phyloP scores from a whole-genome alignment of 1,140 invertebrate species.

The Sinonovacula constricta region DNA sequence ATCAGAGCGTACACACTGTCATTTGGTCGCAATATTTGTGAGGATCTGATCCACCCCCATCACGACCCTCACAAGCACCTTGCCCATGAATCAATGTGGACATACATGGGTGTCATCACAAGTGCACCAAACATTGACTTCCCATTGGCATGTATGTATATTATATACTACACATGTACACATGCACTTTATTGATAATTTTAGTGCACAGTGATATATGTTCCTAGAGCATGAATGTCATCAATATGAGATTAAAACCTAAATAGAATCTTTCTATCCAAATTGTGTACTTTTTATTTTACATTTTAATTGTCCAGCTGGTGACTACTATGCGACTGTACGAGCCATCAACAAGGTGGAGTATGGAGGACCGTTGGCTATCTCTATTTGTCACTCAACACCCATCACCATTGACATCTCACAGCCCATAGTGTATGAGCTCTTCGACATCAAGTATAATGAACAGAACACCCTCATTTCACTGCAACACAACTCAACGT shows the following conservation, averaged over 20 bases:
- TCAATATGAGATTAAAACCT: too few relatives aligned
- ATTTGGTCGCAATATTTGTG: slow-evolving; percentile 42
- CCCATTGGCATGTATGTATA: slow-evolving; percentile 11
- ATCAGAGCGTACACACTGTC: slow-evolving; percentile 51
- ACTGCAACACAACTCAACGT: slow-evolving; percentile 34
- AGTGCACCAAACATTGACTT: not conserved
- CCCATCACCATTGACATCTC: slow-evolving; percentile 59
- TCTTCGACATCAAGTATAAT: slow-evolving; percentile 42
- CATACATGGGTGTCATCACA: slow-evolving; percentile 45
- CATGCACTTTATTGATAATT: too few relatives aligned
- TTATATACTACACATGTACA: too few relatives aligned
- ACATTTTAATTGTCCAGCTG: slow-evolving; percentile 60
- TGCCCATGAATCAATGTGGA: slow-evolving; percentile 53
- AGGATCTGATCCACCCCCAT: slow-evolving; percentile 46
- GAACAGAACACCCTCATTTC: slow-evolving; percentile 7
- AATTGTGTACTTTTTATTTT: too few relatives aligned
- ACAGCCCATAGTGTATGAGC: slow-evolving; percentile 11
- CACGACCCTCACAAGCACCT: slow-evolving; percentile 57
- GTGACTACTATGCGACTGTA: slow-evolving; percentile 61
- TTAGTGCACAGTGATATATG: too few relatives aligned
- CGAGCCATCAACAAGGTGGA: slow-evolving; percentile 63
- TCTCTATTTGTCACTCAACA: slow-evolving; percentile 62
- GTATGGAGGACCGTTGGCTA: slow-evolving; percentile 63
- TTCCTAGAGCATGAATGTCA: too few relatives aligned
- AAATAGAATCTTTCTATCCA: too few relatives aligned